phyloP scores from a whole-genome alignment of 2,113 vertebrate genomes.

The Otis tarda region DNA sequence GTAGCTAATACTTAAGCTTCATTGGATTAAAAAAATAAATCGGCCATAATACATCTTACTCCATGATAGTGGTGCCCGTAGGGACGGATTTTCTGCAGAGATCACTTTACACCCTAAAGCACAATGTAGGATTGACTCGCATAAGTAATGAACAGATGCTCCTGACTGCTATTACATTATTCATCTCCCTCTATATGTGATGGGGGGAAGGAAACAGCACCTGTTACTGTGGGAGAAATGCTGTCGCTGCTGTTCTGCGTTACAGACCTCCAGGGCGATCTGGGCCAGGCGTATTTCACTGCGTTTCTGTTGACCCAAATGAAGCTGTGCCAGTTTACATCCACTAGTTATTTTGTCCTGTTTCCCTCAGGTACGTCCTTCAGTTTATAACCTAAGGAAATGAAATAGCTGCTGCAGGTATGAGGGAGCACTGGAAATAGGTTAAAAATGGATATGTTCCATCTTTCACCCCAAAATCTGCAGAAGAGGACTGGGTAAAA shows the following conservation, averaged over 20 bases:
- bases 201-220: neutral
- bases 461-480: neutral
- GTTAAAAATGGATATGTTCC: neutral
- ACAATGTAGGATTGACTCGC: slow-evolving; percentile 17
- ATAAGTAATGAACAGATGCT: slow-evolving; percentile 48
- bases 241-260: neutral
- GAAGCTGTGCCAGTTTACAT: neutral
- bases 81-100: slow-evolving; percentile 51
- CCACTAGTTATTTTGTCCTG: neutral
- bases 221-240: neutral
- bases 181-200: neutral
- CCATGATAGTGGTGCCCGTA: neutral
- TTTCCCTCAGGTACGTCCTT: neutral
- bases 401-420: neutral
- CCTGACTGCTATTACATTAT: slow-evolving; percentile 16
- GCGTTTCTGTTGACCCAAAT: neutral
- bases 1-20: slow-evolving; percentile 25
- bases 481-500: neutral
- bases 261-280: neutral
- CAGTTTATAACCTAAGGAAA: neutral
- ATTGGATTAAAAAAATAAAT: slow-evolving; percentile 46
- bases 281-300: neutral
- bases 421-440: neutral
- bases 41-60: neutral
- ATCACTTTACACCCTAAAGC: slow-evolving; percentile 50